Conservation (phyloP, 1,140 invertebrate species). For the Dufourea novaeangliae region DNA sequence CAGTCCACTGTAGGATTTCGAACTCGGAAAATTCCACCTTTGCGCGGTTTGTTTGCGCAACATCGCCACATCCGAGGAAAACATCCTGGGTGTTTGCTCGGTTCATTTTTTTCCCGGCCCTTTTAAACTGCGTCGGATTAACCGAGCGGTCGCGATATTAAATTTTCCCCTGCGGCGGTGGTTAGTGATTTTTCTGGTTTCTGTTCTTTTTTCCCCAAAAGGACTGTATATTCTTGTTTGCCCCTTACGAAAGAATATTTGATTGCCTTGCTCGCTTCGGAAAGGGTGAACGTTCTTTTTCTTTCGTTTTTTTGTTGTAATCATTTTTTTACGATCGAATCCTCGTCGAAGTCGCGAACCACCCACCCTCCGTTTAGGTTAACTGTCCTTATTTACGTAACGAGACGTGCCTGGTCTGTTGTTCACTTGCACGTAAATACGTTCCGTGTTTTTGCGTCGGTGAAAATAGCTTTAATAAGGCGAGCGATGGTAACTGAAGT, state of each 20-base stretch:
- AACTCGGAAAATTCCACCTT: no score
- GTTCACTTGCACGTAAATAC: conserved; percentile 37
- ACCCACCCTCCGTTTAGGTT: neutral
- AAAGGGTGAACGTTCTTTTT: neutral
- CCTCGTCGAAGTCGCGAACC: neutral
- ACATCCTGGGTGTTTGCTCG: neutral
- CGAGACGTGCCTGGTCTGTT: conserved; percentile 24
- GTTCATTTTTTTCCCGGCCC: neutral
- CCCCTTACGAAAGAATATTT: no score
- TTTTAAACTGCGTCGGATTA: neutral
- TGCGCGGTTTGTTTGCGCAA: conserved; percentile 1
- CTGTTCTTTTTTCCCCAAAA: neutral
- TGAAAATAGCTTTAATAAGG: conserved; percentile 52
- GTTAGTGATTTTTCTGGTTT: neutral
- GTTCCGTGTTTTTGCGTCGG: conserved; percentile 33
- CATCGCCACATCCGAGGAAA: neutral
- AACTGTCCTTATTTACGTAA: conserved; percentile 44
- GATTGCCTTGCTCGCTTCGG: neutral
- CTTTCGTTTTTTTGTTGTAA: no score
- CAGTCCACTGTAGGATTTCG: no score
- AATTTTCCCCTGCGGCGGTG: neutral
- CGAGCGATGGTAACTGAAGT: conserved; percentile 36
- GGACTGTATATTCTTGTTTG: neutral
- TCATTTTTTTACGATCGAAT: neutral
- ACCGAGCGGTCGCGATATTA: neutral